These are phyloP conservation scores for Drosophila robusta DNA, from an alignment of 2,888 invertebrate species.

Conservation along the genomic window DNA sequence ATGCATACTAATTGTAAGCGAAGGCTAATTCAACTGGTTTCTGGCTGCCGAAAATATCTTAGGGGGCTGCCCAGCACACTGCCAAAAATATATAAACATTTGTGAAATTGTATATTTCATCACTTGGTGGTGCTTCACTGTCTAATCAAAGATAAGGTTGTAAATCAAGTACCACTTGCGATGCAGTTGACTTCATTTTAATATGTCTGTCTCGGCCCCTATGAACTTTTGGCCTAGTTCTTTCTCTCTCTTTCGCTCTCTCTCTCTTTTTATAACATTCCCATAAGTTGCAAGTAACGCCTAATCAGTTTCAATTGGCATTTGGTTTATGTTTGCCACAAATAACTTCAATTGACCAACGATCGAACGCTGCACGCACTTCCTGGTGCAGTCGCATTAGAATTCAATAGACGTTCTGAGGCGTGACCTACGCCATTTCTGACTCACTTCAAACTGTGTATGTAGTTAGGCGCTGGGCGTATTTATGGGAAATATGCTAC, in stretches of 20 bases:
- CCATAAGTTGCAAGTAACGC: constrained; percentile 25
- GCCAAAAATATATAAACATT: constrained; percentile 5
- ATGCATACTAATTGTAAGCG: constrained; percentile 57
- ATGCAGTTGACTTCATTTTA: constrained; percentile 6
- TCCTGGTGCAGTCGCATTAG: constrained; percentile 72
- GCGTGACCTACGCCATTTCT: constrained; percentile 45
- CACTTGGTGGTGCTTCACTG: constrained; percentile 29
- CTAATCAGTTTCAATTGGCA: constrained; percentile 66
- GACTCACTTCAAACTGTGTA: constrained; percentile 1
- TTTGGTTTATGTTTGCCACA: constrained; percentile 43
- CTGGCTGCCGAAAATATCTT: constrained; percentile 4
- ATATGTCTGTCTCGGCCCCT: constrained; percentile 1
- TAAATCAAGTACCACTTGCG: background rate
- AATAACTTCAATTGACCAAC: constrained; percentile 67
- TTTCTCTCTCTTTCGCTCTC: background rate
- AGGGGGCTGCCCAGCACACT: background rate
- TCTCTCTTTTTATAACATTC: constrained; percentile 17
- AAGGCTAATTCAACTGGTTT: constrained; percentile 54
- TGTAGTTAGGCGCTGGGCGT: constrained; percentile 5
- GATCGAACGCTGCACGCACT: constrained; percentile 68
- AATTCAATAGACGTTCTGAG: constrained; percentile 66
- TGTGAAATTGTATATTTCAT: constrained; percentile 30
- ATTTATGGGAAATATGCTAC: constrained; percentile 66
- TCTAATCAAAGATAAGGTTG: constrained; percentile 34
- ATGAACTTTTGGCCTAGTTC: constrained; percentile 78